Evolutionary conservation across 2,797 vertebrate genomes (phyloP), one percentile per base, ranked within the genome.

Genomic region (Malurus leucopterus): DNA sequence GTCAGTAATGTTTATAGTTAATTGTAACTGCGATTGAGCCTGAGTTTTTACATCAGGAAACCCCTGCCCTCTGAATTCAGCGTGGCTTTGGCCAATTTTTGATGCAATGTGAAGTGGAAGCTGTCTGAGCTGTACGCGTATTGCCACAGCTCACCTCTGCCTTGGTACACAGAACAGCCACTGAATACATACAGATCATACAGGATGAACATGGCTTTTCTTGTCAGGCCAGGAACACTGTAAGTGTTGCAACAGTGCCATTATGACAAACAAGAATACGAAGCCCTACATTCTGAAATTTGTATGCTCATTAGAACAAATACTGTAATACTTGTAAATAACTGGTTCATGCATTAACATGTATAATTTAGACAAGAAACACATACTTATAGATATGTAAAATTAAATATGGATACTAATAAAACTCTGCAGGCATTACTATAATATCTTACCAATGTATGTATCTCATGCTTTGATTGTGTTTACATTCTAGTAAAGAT

Each of bases 391-490:
- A 97, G 92, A 97, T 96, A 96, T 92, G 94, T 86, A 95, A 95
- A 95, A 92, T 95, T 96, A 94, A 96, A 97, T 96, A 97, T 91
- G 91, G 93, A 95, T 95, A 95, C 94, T 97, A 97, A 95, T 94
- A 96, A 96, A 96, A 97, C 85, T 97, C 97, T 97, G 97, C 97
- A 98, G 97, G 97, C 98, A 98, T 97, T 97, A 97, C 95, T 96
- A 96, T 70, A 97, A 98, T 97, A 98, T 98, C 97, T 99, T 98
- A 98, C 98, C 98, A 98, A 99, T 97, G 97, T 98, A 98, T 98
- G 98, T 97, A 98, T 98, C 98, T 99, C 99, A 99, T 99, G 99
- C 99, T 98, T 95, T 98, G 96, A 97, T 96, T 96, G 97, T 95
- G 96, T 97, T 97, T 97, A 97, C 96, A 97, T 96, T 97, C 94